phyloP scores from a whole-genome alignment of 2,797 vertebrate genomes.

The Trachurus trachurus region DNA sequence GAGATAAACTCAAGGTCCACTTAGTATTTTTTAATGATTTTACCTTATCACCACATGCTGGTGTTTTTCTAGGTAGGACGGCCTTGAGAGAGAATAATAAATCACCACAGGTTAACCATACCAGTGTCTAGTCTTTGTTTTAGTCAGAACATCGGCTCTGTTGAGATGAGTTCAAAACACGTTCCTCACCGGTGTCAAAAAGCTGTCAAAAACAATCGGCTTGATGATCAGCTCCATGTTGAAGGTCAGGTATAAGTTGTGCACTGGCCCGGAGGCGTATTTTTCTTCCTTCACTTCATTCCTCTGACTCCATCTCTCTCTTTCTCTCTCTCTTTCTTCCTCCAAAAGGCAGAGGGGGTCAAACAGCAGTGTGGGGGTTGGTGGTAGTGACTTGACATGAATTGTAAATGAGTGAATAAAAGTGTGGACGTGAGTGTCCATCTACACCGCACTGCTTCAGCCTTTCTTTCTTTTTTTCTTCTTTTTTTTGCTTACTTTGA shows the following conservation, averaged over 20 bases:
- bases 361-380: slow-evolving; percentile 34
- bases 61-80: neutral
- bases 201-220: slow-evolving; percentile 40
- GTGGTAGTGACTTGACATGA: slow-evolving; percentile 69
- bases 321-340: slow-evolving; percentile 27
- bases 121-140: slow-evolving; percentile 1
- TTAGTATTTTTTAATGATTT: neutral
- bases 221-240: slow-evolving; percentile 39
- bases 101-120: neutral
- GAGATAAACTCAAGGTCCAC: neutral
- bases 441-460: slow-evolving; percentile 73
- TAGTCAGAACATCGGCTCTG: neutral
- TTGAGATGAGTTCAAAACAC: slow-evolving; percentile 23
- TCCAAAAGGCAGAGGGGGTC: slow-evolving; percentile 43
- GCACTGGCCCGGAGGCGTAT: slow-evolving; percentile 36
- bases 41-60: neutral
- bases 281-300: slow-evolving; percentile 33
- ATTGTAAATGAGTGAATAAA: slow-evolving; percentile 81
- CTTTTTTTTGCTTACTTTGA: slow-evolving; percentile 83
- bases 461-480: slow-evolving; percentile 49
- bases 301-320: slow-evolving; percentile 19
- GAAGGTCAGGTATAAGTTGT: slow-evolving; percentile 58
- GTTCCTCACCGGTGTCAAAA: slow-evolving; percentile 35
- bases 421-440: slow-evolving; percentile 65
- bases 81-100: neutral